Percentiles rank a stretch among this genome's conserved stretches.
Conservation (phyloP, 2,113 vertebrate species). For the Tyrannus savana region DNA sequence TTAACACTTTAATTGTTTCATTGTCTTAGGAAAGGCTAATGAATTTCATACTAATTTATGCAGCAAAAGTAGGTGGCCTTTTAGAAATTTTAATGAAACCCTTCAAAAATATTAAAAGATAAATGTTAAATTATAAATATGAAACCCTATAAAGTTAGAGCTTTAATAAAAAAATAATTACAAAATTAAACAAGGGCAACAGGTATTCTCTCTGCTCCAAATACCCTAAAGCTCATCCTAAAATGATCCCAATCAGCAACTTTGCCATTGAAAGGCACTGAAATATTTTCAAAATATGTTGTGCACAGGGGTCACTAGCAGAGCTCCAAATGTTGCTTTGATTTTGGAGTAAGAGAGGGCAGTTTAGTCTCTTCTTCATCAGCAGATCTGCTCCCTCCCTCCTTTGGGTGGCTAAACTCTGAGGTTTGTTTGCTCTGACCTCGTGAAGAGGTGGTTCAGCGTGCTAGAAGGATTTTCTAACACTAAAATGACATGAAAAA, state of each 20-base stretch:
- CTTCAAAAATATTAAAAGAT: background rate
- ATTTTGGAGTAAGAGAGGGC: background rate
- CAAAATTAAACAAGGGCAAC: background rate
- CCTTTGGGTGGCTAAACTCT: background rate
- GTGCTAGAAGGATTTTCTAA: background rate
- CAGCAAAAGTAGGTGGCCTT: background rate
- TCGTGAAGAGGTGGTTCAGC: background rate
- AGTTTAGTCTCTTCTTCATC: background rate
- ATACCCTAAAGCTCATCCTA: background rate
- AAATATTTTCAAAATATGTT: background rate
- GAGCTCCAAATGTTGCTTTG: background rate
- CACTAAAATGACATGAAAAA: fast-evolving
- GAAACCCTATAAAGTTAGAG: background rate
- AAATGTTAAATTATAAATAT: background rate
- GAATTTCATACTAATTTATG: background rate
- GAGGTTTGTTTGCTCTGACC: background rate
- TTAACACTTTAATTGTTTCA: background rate
- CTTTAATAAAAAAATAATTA: background rate
- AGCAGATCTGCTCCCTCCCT: background rate
- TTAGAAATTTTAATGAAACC: background rate
- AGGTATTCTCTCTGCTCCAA: background rate
- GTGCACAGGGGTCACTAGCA: background rate
- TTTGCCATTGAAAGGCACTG: background rate
- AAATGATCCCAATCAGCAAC: background rate
- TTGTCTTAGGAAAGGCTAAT: background rate